Base-by-base conservation (phyloP, 2,113 vertebrate species). In the Oenanthe melanoleuca region DNA sequence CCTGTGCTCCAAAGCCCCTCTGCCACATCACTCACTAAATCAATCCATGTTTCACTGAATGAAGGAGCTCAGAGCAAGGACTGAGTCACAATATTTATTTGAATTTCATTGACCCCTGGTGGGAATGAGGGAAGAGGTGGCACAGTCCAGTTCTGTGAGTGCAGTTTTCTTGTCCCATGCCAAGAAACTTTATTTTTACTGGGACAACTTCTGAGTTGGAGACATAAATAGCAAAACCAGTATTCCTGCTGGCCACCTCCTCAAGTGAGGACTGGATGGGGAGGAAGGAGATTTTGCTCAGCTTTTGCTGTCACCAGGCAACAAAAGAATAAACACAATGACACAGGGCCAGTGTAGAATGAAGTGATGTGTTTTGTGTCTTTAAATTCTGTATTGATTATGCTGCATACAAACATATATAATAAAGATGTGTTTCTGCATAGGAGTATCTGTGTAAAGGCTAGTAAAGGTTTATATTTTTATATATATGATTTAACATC, bases 91-190 rank as follows among this genome's bases (percentile, higher is more conserved):
- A 12, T 79, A 96, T 86, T 96, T 95, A 87, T 86, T 83, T 89
- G 66, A 92, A 93, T 96, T 92, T 96, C 93, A 87, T 91, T 95
- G 92, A 95, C 78, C 83, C 74, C 79, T 78, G 63, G 82, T 94
- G 95, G 52, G 80, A 91, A 85, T 88, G 89, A 96, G 80, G 42
- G 56, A 93, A 96, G 77, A 55, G 44, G 77, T 93, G 77, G 65
- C 84, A 94, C 59, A 89, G 80, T 29, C 88, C 75, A 16, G 82
- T 86, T 89, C 57, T 90, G 38, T 88, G 79, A 92, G 57, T 64
- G 66, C 40, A 86, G 12, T 52, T 95, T 95, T 89, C 69, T 59
- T 60, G 33, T 77, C 37, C 38, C 11, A 17, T 17, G 73, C 55
- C 91, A 95, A 95, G 75, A 74, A 44, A 82, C 5, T 89, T 89